A percentile compares a stretch with the other conserved stretches of the same genome.
phyloP scores from a whole-genome alignment of 1,140 invertebrate species.

The Lasioglossum albipes region DNA sequence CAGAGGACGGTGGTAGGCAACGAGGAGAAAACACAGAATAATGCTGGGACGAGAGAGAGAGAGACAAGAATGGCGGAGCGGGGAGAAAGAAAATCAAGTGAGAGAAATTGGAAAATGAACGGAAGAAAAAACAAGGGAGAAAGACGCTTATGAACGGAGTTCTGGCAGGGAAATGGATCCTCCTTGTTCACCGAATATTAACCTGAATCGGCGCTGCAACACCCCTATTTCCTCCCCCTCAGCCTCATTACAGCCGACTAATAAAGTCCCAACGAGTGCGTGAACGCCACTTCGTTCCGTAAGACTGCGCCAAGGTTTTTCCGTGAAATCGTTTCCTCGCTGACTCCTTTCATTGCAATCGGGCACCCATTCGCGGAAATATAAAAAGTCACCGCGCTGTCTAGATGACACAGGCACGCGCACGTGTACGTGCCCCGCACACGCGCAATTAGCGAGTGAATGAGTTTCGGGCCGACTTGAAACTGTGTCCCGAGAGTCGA shows the following conservation, averaged over 20 bases:
- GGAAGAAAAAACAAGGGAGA: constrained; percentile 14
- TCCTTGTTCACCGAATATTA: constrained; percentile 54
- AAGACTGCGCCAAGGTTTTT: constrained; percentile 26
- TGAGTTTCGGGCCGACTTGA: constrained; percentile 2
- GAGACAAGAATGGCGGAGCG: not conserved
- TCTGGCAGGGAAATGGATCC: no score
- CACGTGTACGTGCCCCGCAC: not conserved
- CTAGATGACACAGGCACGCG: not conserved
- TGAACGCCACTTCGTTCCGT: constrained; percentile 40
- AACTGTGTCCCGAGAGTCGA: not conserved
- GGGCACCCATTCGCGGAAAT: constrained; percentile 17
- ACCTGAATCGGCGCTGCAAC: constrained; percentile 47
- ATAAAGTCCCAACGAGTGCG: constrained; percentile 50
- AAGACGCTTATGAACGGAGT: constrained; percentile 5
- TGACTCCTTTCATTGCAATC: constrained; percentile 23
- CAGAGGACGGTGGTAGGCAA: not conserved
- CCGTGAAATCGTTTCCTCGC: constrained; percentile 26
- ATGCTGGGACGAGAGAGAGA: not conserved
- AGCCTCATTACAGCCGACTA: constrained; percentile 36
- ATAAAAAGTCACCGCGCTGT: not conserved
- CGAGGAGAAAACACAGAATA: not conserved
- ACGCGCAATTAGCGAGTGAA: constrained; percentile 24
- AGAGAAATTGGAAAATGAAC: constrained; percentile 8
- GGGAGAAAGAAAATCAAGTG: not conserved
- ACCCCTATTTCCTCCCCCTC: constrained; percentile 17